Evolutionary conservation across 2,113 vertebrate genomes (phyloP).

Genomic region (Silurus meridionalis): DNA sequence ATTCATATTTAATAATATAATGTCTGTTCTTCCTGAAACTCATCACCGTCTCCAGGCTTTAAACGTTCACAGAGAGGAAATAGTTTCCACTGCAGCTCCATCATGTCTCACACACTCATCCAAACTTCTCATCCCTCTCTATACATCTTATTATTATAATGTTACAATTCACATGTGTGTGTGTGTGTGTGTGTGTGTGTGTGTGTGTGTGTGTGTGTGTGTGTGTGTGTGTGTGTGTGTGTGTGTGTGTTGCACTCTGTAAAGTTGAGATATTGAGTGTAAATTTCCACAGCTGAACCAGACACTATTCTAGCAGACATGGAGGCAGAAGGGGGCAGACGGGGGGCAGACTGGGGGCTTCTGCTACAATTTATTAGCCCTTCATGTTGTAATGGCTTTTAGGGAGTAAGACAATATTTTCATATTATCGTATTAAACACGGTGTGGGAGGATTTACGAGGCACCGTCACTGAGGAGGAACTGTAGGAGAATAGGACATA

Average conservation of each 20-base stretch:
- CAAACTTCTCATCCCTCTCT: not conserved
- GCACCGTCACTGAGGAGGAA: conserved; percentile 18
- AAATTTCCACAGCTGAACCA: not conserved
- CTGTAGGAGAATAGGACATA: not conserved
- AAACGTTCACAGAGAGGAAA: not conserved
- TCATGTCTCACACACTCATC: not conserved
- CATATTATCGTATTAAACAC: conserved; percentile 67
- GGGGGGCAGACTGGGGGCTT: not conserved
- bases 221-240: not conserved
- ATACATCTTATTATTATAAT: not conserved
- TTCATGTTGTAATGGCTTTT: conserved; percentile 54
- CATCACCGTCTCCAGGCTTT: not conserved
- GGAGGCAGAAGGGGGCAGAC: not conserved
- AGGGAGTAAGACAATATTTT: conserved; percentile 62
- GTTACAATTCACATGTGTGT: not conserved
- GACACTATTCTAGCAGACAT: not conserved
- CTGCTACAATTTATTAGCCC: conserved; percentile 60
- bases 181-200: not conserved
- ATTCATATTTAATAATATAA: too few relatives aligned
- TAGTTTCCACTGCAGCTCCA: not conserved
- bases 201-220: not conserved
- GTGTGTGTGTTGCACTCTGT: not conserved
- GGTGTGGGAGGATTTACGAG: conserved; percentile 60
- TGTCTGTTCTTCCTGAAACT: not conserved
- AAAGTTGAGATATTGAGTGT: not conserved